Conservation (phyloP, 2,113 vertebrate species). For the Sapayoa aenigma region DNA sequence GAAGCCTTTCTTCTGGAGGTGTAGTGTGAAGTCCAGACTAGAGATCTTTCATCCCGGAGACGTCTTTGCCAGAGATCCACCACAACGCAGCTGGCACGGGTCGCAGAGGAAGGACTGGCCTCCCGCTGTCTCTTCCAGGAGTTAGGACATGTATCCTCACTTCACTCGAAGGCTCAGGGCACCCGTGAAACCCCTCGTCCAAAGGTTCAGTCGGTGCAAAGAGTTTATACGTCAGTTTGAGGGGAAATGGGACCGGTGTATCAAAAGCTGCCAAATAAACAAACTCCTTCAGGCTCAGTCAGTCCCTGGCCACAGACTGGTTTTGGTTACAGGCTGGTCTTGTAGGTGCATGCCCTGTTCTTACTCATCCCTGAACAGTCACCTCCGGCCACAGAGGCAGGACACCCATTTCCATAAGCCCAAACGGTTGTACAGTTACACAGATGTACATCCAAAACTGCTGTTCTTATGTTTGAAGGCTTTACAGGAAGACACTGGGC, state of each 20-base stretch:
- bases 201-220: background rate
- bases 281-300: background rate
- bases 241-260: background rate
- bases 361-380: background rate
- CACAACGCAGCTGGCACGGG: background rate
- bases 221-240: background rate
- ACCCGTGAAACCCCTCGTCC: background rate
- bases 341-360: background rate
- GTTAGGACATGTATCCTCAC: background rate
- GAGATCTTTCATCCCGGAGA: background rate
- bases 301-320: background rate
- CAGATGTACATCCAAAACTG: background rate
- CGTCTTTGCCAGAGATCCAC: background rate
- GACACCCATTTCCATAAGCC: background rate
- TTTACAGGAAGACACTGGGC: background rate
- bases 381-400: background rate
- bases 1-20: background rate
- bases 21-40: background rate
- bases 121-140: background rate
- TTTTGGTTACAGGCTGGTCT: background rate
- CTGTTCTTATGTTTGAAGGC: background rate
- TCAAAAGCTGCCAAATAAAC: accelerated
- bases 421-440: accelerated
- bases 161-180: background rate
- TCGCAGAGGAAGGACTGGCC: background rate